Evolutionary conservation across 2,797 vertebrate species (phyloP).

Genomic region (Peromyscus aztecus): DNA sequence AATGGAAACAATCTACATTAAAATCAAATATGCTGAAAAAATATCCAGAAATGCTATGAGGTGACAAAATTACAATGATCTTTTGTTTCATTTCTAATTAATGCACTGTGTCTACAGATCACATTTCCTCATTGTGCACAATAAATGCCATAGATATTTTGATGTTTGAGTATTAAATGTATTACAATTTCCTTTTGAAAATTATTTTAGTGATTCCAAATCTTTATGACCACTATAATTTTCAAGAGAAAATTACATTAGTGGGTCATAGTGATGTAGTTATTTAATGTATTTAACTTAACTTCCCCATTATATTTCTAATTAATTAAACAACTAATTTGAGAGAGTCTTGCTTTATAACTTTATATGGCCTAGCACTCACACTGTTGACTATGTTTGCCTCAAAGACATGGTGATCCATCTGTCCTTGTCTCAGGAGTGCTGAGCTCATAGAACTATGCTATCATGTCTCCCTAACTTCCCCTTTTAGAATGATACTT

Average conservation of each 20-base stretch:
- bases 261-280: not conserved
- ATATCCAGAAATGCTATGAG: not conserved
- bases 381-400: not conserved
- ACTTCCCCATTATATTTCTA: not conserved
- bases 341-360: not conserved
- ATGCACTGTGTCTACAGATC: not conserved
- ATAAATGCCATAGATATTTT: not conserved
- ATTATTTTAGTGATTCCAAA: conserved; percentile 1
- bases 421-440: not conserved
- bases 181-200: not conserved
- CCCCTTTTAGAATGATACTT: not conserved
- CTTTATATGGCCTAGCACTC: not conserved
- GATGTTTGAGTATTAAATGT: conserved; percentile 14
- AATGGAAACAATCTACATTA: conserved; percentile 24
- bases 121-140: not conserved
- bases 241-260: not conserved
- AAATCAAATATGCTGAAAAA: conserved; percentile 29
- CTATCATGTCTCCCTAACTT: not conserved
- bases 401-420: not conserved
- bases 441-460: no score
- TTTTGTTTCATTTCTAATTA: conserved; percentile 6
- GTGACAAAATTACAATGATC: not conserved
- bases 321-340: not conserved
- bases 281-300: not conserved
- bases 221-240: not conserved